Evolutionary conservation across 2,888 invertebrate species (phyloP), one percentile per base, ranked within the genome.

Genomic region (Phalangium opilio): DNA sequence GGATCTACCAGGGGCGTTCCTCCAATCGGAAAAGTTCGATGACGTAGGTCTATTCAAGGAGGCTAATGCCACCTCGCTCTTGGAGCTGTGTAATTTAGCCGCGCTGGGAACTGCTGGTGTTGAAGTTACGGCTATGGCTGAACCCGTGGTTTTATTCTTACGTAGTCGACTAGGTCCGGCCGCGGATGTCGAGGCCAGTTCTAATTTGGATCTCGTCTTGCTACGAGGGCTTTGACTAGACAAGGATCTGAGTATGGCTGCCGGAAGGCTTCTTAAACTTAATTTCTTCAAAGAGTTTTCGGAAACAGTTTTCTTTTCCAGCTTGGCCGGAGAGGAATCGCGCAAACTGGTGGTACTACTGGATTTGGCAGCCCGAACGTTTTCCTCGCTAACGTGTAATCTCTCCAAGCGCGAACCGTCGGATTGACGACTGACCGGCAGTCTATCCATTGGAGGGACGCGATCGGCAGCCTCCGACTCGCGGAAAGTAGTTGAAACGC

Each of bases 221-320:
- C 27, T 27, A 27, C 38, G 15, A 2, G 38, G 15, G 38, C 50
- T 51, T 27, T 56, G 56, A 56, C 55, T 55, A 55, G 56, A 56
- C 17, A 56, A 47, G 11, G 54, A 55, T 12, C 55, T 41, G 17
- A 56, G 33, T 36, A 56, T 49, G 12, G 50, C 42, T 10, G 50
- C 42, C 1, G 56, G 56, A 5, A 56, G 42, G 43, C 50, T 56
- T 41, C 44, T 49, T 10, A 56, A 43, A 3, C 55, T 55, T 15
- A 53, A 47, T 27, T 55, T 55, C 42, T 55, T 55, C 17, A 56
- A 49, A 12, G 56, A 56, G 21, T 53, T 54, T 32, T 56, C 56
- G 11, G 56, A 56, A 11, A 47, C 46, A 2, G 53, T 53, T 41
- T 56, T 56, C 2, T 53, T 34, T 17, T 34, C 43, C 14, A 51